Base-by-base conservation (phyloP, 2,888 invertebrate species). In the Caenorhabditis auriculariae region DNA sequence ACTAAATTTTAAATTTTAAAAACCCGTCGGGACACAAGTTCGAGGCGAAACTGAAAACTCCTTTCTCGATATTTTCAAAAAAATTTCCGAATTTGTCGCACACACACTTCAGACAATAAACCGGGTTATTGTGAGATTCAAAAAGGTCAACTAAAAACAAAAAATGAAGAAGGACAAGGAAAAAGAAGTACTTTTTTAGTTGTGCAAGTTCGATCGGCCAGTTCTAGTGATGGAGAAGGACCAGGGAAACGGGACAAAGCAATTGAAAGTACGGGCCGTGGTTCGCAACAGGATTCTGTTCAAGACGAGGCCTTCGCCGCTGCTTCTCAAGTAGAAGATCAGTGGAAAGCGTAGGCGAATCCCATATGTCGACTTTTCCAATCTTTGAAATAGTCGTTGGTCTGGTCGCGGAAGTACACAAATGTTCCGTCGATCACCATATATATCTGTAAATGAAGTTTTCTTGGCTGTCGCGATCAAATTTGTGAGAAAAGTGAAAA, bases 231-330 rank as follows among this genome's bases (percentile, higher is more conserved):
- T 60, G 39, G 52, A 57, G 32, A 58, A 60, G 23, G 38, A 24
- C 17, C 62, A 50, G 21, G 44, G 45, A 21, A 5, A 54, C n/a
- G 60, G 54, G 3, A 35, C 53, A 17, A 60, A 52, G 24, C 47
- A 44, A 23, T 44, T 57, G 38, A 51, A 44, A 17, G 64, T 69
- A 9, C 55, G 61, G 15, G 72, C 68, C 3, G 42, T 72, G 19
- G 52, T 72, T 21, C 54, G 63, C 5, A 54, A 66, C 45, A 57
- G 58, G 52, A 41, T 72, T 27, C 42, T 66, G 4, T 74, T 74
- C 58, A 71, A 71, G 49, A 55, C 54, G n/a, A 53, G 71, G 6
- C 73, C 73, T 12, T 54, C 66, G 39, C 73, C 71, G 27, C 60
- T 74, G 23, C 57, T 66, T 6, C 39, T 58, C 1, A 63, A 63